phyloP scores from a whole-genome alignment of 2,888 invertebrate species.

The Hirtodrosophila confusa region DNA sequence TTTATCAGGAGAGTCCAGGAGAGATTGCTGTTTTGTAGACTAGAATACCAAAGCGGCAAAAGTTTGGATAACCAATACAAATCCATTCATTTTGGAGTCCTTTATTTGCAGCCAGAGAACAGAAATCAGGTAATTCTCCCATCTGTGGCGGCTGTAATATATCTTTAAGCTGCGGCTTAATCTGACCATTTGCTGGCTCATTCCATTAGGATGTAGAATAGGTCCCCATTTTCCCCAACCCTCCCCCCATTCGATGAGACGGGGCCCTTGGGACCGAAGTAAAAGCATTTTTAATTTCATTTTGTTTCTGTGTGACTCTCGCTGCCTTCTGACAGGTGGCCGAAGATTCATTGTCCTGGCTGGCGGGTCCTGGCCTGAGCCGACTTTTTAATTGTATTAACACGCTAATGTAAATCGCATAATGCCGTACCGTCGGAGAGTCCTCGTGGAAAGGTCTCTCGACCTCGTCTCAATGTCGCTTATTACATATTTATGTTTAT shows the following conservation, averaged over 20 bases:
- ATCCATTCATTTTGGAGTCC: no score
- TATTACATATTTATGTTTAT: slow-evolving; percentile 75
- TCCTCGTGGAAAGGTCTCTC: neutral
- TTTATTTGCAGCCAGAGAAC: no score
- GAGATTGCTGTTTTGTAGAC: no score
- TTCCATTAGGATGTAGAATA: neutral
- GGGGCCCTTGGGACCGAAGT: slow-evolving; percentile 18
- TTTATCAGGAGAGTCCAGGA: no score
- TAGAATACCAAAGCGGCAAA: no score
- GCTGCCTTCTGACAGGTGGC: slow-evolving; percentile 43
- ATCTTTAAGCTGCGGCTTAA: slow-evolving; percentile 19
- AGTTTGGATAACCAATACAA: no score
- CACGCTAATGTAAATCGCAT: slow-evolving; percentile 77
- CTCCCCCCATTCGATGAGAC: slow-evolving; percentile 5
- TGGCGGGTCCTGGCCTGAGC: slow-evolving; percentile 41
- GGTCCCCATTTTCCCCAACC: neutral
- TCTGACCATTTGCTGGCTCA: slow-evolving; percentile 8
- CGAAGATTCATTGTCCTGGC: slow-evolving; percentile 57
- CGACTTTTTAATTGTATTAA: slow-evolving; percentile 78
- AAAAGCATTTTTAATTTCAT: slow-evolving; percentile 73
- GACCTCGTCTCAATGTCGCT: slow-evolving; percentile 47
- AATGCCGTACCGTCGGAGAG: slow-evolving; percentile 39
- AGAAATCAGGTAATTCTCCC: no score
- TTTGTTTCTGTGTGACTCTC: slow-evolving; percentile 38
- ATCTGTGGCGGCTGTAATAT: neutral